A percentile compares a stretch with the other conserved stretches of the same genome.
phyloP scores from a whole-genome alignment of 2,888 invertebrate species.

The Chymomyza fuscimana region DNA sequence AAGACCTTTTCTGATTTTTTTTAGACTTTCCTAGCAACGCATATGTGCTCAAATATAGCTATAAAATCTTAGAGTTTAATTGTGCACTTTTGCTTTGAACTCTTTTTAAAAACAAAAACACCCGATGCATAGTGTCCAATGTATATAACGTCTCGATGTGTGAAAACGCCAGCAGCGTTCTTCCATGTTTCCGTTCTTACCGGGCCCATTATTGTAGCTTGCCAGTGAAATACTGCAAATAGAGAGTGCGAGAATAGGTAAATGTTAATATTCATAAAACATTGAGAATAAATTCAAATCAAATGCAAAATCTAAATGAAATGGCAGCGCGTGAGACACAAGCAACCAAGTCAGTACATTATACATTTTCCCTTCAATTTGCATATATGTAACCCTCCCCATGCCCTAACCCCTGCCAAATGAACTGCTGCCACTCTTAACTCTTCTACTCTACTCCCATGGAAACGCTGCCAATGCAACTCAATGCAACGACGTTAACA shows the following conservation, averaged over 20 bases:
- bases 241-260: slow-evolving; percentile 51
- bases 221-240: slow-evolving; percentile 99
- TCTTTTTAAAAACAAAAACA: background rate
- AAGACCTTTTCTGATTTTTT: too few relatives aligned
- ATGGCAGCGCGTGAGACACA: too few relatives aligned
- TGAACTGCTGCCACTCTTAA: too few relatives aligned
- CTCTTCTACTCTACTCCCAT: too few relatives aligned
- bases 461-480: too few relatives aligned
- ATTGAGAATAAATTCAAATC: slow-evolving; percentile 12
- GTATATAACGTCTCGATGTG: background rate
- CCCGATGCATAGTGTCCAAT: background rate
- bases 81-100: too few relatives aligned
- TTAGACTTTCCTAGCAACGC: too few relatives aligned
- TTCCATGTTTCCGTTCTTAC: slow-evolving; percentile 59
- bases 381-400: background rate
- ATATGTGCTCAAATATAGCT: too few relatives aligned
- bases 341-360: background rate
- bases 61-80: too few relatives aligned
- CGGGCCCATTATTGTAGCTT: slow-evolving; percentile 99
- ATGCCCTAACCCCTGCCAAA: background rate
- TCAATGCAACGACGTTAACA: too few relatives aligned
- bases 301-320: slow-evolving; percentile 15
- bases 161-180: background rate
- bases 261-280: slow-evolving; percentile 40
- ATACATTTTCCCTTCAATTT: background rate